Conservation (phyloP, 1,140 invertebrate species). For the Chionoecetes opilio region DNA sequence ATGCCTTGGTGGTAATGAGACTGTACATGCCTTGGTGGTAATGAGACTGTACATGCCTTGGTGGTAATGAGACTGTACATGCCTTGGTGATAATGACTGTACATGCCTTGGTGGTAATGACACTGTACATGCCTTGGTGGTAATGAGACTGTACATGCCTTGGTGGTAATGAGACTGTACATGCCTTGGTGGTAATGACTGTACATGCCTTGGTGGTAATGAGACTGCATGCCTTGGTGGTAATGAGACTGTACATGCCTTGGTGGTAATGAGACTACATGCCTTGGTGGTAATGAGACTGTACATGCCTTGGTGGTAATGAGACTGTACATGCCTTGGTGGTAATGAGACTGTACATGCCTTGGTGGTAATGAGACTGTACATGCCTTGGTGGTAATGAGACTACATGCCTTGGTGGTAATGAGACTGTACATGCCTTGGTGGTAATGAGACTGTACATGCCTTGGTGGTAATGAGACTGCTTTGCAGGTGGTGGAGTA, state of each 20-base stretch:
- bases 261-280: background rate
- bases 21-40: background rate
- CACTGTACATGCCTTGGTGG: background rate
- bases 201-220: no score
- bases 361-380: background rate
- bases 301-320: no score
- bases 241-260: no score
- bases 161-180: background rate
- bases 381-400: no score
- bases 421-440: no score
- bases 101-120: no score
- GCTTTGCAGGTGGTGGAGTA: constrained; percentile 92
- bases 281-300: no score
- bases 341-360: background rate
- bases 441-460: no score
- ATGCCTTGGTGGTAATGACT: no score
- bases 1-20: background rate
- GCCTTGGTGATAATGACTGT: no score
- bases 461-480: background rate
- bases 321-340: background rate
- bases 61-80: background rate
- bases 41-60: background rate
- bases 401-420: no score
- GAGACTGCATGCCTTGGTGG: no score
- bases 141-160: background rate